Percentiles rank a stretch among this genome's conserved stretches.
Evolutionary conservation across 1,140 invertebrate species (phyloP).

Genomic region (Venustaconcha ellipsiformis): DNA sequence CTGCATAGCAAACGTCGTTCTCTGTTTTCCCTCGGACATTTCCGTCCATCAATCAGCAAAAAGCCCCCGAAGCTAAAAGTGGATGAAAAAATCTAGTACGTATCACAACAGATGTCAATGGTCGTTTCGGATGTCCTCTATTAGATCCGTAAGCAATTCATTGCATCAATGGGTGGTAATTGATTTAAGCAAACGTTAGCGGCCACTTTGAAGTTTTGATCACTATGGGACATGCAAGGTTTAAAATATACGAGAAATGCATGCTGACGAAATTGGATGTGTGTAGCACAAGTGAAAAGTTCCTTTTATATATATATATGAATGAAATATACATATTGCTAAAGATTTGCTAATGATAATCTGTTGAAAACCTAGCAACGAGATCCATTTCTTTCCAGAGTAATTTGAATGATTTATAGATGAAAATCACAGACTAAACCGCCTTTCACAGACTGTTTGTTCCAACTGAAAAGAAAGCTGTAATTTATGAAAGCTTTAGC

Average conservation of each 20-base stretch:
- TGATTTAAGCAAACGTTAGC: conserved; percentile 33
- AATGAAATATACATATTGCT: too few relatives aligned
- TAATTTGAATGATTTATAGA: too few relatives aligned
- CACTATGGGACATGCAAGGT: background rate
- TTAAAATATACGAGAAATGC: conserved; percentile 7
- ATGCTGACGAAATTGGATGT: background rate
- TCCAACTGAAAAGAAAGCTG: too few relatives aligned
- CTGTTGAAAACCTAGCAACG: too few relatives aligned
- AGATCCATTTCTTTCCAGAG: too few relatives aligned
- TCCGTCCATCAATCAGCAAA: background rate
- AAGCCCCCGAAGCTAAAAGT: background rate
- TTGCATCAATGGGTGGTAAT: conserved; percentile 21
- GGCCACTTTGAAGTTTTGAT: conserved; percentile 25
- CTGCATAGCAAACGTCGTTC: too few relatives aligned
- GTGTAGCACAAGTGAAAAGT: background rate
- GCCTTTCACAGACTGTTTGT: too few relatives aligned
- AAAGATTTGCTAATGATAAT: too few relatives aligned
- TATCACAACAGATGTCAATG: background rate
- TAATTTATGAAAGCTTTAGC: too few relatives aligned
- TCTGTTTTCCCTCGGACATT: background rate
- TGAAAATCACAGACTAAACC: too few relatives aligned
- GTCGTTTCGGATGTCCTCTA: background rate
- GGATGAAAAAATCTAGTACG: background rate
- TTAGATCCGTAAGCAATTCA: background rate
- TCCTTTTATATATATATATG: too few relatives aligned